These are phyloP conservation scores for Ammospiza maritima DNA, from an alignment of 2,797 vertebrate species.

Conservation along the genomic window DNA sequence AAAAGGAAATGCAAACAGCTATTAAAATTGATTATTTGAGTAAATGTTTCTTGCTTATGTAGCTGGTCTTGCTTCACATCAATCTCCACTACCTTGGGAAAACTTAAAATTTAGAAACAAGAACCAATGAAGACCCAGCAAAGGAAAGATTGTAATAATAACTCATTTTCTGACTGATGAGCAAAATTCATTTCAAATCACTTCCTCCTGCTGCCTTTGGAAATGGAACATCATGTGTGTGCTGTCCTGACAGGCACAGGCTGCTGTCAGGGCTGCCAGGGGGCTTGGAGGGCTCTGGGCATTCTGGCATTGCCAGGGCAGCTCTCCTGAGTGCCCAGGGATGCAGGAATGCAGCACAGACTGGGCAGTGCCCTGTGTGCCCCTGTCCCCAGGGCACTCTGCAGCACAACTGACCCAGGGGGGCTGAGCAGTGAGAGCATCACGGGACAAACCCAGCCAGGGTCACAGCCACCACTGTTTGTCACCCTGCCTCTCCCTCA, in stretches of 20 bases:
- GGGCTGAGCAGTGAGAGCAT: background rate
- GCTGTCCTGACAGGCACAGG: background rate
- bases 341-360: background rate
- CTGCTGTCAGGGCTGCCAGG: background rate
- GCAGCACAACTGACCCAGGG: background rate
- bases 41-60: background rate
- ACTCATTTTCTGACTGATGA: background rate
- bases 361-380: background rate
- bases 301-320: accelerated
- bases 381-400: background rate
- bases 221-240: background rate
- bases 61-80: background rate
- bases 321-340: accelerated
- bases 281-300: background rate
- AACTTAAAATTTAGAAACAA: background rate
- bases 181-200: background rate
- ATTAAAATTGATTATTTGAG: background rate
- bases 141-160: background rate
- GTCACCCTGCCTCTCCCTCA: background rate
- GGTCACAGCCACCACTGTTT: background rate
- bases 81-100: background rate
- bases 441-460: background rate
- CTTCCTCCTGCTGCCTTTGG: background rate
- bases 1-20: constrained; percentile 7
- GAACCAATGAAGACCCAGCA: background rate